Base-by-base conservation (phyloP, 2,797 vertebrate species). In the Rhinoraja longicauda region DNA sequence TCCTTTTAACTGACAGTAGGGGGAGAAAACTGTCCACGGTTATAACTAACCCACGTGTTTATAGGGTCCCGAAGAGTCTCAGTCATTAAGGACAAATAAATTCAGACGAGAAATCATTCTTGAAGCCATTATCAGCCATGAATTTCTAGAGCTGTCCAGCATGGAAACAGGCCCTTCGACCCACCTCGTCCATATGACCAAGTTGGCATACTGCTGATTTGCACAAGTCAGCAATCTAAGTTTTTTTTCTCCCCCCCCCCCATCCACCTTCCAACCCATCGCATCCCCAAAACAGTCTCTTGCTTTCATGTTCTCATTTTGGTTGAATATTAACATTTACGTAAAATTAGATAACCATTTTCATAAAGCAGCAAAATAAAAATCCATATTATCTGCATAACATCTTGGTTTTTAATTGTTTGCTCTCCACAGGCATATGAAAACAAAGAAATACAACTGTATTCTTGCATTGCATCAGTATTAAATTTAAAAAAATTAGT, bases 1-100 rank as follows among this genome's bases (percentile, higher is more conserved):
- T 98, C 95, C 97, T 94, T 93, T 77, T 93, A 95, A 94, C 94
- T 95, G 96, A 96, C 99, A 98, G 98, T 96, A 99, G 99, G 98
- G 98, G 99, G 99, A 99, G 98, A 97, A 97, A 96, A 98, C 96
- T 97, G 96, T 97, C 99, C 99, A 97, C 97, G 97, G 97, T 97
- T 98, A 95, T 94, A 93, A 93, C n/a, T 86, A 53, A 29, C n/a
- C 75, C 7, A 39, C 26, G 45, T 57, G 39, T 57, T 92, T 29
- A 45, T 53, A 39, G 26, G 32, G 90, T 9, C 26, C 10, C 24
- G 26, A 36, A 53, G 13, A 75, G 86, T 93, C 93, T 67, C 93
- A 94, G 73, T 94, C 93, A 92, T 93, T 94, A 93, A 93, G 36
- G 94, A 94, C 94, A 53, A 72, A 88, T 59, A 79, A 90, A 90